Base-by-base conservation (phyloP, 2,113 vertebrate species). In the Chaetodon trifascialis region DNA sequence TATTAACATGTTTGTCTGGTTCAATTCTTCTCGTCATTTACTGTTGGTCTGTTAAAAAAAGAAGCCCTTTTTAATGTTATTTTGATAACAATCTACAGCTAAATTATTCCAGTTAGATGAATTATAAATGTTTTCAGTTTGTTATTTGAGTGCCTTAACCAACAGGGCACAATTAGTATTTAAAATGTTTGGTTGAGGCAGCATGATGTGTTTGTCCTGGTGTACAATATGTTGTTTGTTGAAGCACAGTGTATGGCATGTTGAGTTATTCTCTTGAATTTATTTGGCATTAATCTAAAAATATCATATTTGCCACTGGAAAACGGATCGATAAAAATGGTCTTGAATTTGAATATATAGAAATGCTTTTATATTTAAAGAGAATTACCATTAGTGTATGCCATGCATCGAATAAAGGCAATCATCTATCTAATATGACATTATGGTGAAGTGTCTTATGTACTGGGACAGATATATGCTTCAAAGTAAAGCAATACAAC, bases 321-420 rank as follows among this genome's bases (percentile, higher is more conserved):
- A 59, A 66, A 59, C 56, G 11, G 44, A 64, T 73, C 49, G 52
- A 64, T 77, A 62, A 60, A 67, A 79, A 65, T 30, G 8, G n/a
- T 67, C 8, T 73, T 64, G 34, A 40, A 40, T 88, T 82, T 84
- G 40, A 79, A 80, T 55, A 80, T 55, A 80, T 52, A 64, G 44
- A 62, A 76, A 56, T 84, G 49, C 34, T 81, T 86, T 86, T 86
- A 84, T 87, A 89, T 92, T 91, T 86, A 91, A 89, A 81, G 49
- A 83, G 46, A 86, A 52, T 77, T 74, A 69, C 74, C 68, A 47
- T 76, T 80, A 72, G 84, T 84, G 85, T 85, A 85, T 82, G 76
- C 80, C 78, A 82, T 71, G 76, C 80, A 81, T 77, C 59, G 51
- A 92, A 87, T 91, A 91, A 91, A 92, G 75, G 47, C 67, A 86